Percentiles rank a stretch among this genome's conserved stretches.
phyloP scores from a whole-genome alignment of 2,797 vertebrate genomes.

The Poeciliopsis paucimaculata region DNA sequence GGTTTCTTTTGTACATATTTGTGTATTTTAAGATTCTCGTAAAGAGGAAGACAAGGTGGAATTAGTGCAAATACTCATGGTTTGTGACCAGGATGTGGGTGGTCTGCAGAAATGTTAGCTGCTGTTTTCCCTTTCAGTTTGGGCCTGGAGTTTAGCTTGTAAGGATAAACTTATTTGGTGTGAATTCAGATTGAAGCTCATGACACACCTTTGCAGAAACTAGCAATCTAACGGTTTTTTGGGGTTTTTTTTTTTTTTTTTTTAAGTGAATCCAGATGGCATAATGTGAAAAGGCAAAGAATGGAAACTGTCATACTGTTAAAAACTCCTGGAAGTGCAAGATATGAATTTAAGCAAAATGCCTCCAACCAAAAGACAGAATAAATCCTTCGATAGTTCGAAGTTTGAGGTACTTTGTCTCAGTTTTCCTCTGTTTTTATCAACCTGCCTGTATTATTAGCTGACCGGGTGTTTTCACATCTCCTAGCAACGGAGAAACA shows the following conservation, averaged over 20 bases:
- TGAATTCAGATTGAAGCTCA: background rate
- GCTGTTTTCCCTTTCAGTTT: background rate
- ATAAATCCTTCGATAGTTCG: background rate
- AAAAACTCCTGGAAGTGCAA: background rate
- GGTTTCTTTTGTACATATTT: background rate
- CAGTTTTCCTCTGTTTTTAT: conserved; percentile 37
- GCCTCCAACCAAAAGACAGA: conserved; percentile 2
- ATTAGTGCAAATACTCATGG: background rate
- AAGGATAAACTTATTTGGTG: background rate
- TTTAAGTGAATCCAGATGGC: background rate
- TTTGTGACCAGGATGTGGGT: background rate
- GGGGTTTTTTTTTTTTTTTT: too few species aligned
- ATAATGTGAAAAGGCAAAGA: background rate
- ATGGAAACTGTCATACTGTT: background rate
- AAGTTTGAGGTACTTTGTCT: conserved; percentile 16
- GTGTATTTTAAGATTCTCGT: background rate
- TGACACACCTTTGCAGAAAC: background rate
- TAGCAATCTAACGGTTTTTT: too few species aligned
- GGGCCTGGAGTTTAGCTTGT: background rate
- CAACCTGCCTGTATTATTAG: conserved; percentile 50
- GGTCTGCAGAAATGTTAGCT: background rate
- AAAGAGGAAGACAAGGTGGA: background rate
- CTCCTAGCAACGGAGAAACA: conserved; percentile 63
- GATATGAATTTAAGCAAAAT: background rate
- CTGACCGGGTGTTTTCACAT: conserved; percentile 60